Evolutionary conservation across 2,888 invertebrate genomes (phyloP).

Genomic region (Gari tellinella): DNA sequence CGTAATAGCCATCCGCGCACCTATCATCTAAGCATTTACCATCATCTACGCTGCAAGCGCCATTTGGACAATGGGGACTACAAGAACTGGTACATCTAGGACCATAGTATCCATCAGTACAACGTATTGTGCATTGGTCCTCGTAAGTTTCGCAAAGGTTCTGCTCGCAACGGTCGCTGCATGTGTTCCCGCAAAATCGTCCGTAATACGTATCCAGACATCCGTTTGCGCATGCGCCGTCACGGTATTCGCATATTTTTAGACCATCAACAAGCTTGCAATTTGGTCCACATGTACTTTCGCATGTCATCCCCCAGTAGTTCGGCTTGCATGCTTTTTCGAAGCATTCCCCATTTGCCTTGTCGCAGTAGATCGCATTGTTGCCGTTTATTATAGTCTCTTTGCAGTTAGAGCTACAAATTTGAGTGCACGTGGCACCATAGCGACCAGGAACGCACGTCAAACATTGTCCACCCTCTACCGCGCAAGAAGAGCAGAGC

Average conservation of each 20-base stretch:
- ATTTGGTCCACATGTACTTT: conserved; percentile 23
- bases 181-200: conserved; percentile 16
- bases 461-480: conserved; percentile 25
- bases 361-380: conserved; percentile 21
- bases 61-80: conserved; percentile 29
- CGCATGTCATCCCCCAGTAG: conserved; percentile 37
- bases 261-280: conserved; percentile 20
- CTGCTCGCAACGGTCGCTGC: conserved; percentile 42
- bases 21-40: conserved; percentile 36
- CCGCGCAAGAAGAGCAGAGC: conserved; percentile 35
- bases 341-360: conserved; percentile 25
- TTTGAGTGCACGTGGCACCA: conserved; percentile 26
- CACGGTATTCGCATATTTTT: conserved; percentile 13
- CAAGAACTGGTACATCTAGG: conserved; percentile 27
- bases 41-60: conserved; percentile 9
- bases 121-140: conserved; percentile 30
- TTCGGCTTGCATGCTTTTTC: conserved; percentile 29
- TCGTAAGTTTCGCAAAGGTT: conserved; percentile 24
- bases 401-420: conserved; percentile 44
- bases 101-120: conserved; percentile 44
- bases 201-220: conserved; percentile 44
- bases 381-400: not conserved
- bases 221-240: conserved; percentile 32
- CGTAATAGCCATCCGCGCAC: conserved; percentile 39
- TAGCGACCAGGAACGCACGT: conserved; percentile 32